Evolutionary conservation across 2,113 vertebrate species (phyloP).

Genomic region (Muntiacus reevesi): DNA sequence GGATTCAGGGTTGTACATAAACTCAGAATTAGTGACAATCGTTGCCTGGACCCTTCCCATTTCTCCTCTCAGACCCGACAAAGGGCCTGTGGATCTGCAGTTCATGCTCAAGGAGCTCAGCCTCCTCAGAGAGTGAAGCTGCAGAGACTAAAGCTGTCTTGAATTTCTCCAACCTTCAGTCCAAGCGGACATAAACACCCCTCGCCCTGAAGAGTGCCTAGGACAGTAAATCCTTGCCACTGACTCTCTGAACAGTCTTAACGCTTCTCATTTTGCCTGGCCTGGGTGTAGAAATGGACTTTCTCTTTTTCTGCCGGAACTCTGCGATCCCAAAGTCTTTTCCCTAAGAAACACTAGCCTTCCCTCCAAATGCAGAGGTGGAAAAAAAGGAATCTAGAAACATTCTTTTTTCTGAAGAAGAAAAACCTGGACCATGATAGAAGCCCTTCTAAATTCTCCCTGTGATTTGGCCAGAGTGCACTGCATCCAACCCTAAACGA

Average conservation of each 20-base stretch:
- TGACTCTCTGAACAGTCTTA: background rate
- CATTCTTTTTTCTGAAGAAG: background rate
- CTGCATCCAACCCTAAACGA: background rate
- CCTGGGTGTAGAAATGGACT: background rate
- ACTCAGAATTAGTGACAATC: background rate
- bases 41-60: background rate
- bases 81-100: fast-evolving
- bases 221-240: background rate
- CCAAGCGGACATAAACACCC: background rate
- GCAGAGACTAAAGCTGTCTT: background rate
- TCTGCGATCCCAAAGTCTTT: background rate
- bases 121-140: background rate
- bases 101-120: background rate
- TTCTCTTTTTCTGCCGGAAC: background rate
- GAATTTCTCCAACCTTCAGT: background rate
- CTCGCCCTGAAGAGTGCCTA: background rate
- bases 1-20: background rate
- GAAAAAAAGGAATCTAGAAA: background rate
- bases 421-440: background rate
- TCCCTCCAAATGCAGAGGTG: background rate
- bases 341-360: background rate
- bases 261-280: background rate
- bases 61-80: background rate
- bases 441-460: background rate
- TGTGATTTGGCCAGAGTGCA: background rate